These are phyloP conservation scores for Actinernus sp. DNA, from an alignment of 92 coral and sea anemone genomes.

Conservation along the genomic window DNA sequence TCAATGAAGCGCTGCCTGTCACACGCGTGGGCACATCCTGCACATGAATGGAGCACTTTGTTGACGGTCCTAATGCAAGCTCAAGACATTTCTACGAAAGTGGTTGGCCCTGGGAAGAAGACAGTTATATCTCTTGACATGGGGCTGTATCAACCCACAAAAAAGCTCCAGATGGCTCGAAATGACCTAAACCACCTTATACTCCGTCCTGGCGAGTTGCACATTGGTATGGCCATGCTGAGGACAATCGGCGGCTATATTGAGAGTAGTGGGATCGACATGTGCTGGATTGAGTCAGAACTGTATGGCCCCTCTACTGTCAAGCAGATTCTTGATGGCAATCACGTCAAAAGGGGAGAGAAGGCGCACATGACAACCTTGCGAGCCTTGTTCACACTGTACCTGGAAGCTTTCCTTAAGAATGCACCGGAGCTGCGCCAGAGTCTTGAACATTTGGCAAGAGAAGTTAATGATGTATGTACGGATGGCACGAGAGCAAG, in stretches of 20 bases:
- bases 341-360: constrained; percentile 40
- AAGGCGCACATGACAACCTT: constrained; percentile 29
- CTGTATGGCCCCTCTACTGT: constrained; percentile 36
- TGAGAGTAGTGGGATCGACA: constrained; percentile 38
- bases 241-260: constrained; percentile 44
- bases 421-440: not conserved
- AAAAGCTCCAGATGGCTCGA: constrained; percentile 50
- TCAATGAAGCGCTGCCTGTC: no score
- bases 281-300: constrained; percentile 38
- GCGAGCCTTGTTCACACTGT: constrained; percentile 18
- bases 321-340: constrained; percentile 31
- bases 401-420: constrained; percentile 26
- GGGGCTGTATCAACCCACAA: constrained; percentile 51
- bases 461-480: constrained; percentile 18
- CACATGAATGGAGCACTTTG: constrained; percentile 43
- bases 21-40: constrained; percentile 38
- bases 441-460: constrained; percentile 9
- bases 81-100: constrained; percentile 25
- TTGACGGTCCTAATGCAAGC: constrained; percentile 50
- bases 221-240: constrained; percentile 28
- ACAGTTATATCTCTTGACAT: constrained; percentile 48
- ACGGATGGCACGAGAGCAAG: not conserved
- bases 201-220: constrained; percentile 45
- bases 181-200: constrained; percentile 38
- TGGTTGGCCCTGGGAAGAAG: constrained; percentile 30